Evolutionary conservation across 2,797 vertebrate species (phyloP).

Genomic region (Hephaestus fuliginosus): DNA sequence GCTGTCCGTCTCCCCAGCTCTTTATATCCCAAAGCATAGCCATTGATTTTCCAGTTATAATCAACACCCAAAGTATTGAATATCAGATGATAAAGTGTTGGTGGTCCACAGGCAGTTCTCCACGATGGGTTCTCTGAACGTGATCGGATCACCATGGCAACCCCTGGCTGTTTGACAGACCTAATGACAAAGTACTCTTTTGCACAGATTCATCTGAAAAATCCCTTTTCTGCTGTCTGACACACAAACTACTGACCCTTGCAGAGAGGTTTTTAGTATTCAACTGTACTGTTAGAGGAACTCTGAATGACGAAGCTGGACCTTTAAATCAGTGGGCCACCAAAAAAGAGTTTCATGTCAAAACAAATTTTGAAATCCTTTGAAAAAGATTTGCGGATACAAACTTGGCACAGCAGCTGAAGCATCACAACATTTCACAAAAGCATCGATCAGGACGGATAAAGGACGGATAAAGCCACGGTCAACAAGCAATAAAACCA

Average conservation of each 20-base stretch:
- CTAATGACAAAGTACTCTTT: slow-evolving; percentile 86
- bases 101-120: slow-evolving; percentile 87
- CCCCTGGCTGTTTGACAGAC: slow-evolving; percentile 85
- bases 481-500: slow-evolving; percentile 63
- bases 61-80: slow-evolving; percentile 93
- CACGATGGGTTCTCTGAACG: slow-evolving; percentile 85
- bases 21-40: slow-evolving; percentile 84
- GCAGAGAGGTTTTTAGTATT: slow-evolving; percentile 19
- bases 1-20: slow-evolving; percentile 72
- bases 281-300: background rate
- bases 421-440: slow-evolving; percentile 36
- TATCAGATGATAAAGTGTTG: slow-evolving; percentile 91
- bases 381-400: background rate
- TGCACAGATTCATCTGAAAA: slow-evolving; percentile 83
- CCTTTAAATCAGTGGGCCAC: background rate
- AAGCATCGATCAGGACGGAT: slow-evolving; percentile 39
- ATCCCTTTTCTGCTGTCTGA: slow-evolving; percentile 46
- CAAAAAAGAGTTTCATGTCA: slow-evolving; percentile 15
- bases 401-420: slow-evolving; percentile 34
- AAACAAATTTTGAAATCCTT: slow-evolving; percentile 5
- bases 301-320: slow-evolving; percentile 10
- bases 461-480: slow-evolving; percentile 18
- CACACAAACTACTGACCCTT: background rate
- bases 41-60: slow-evolving; percentile 94
- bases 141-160: slow-evolving; percentile 85